These are phyloP conservation scores for Antechinus stuartii DNA, from an alignment of 2,113 vertebrate species.

Conservation along the genomic window DNA sequence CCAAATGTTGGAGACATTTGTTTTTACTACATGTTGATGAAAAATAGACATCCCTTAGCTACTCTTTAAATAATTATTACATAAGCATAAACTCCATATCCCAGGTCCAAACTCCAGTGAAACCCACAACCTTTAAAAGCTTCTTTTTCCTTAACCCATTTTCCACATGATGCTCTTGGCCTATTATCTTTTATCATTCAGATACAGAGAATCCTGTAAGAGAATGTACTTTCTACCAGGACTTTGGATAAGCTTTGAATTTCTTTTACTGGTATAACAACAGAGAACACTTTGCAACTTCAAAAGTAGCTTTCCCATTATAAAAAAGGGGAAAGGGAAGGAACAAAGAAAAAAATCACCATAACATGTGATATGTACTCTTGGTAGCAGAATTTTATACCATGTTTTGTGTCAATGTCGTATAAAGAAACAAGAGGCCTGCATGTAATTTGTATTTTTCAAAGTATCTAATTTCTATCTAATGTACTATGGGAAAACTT, in stretches of 20 bases:
- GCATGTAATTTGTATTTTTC: conserved; percentile 97
- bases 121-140: conserved; percentile 36
- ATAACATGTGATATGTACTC: conserved; percentile 63
- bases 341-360: neutral
- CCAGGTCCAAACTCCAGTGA: neutral
- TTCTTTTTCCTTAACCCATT: conserved; percentile 37
- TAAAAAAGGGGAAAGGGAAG: conserved; percentile 16
- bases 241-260: neutral
- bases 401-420: conserved; percentile 89
- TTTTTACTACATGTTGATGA: neutral
- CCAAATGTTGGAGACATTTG: neutral
- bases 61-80: conserved; percentile 19
- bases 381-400: conserved; percentile 85
- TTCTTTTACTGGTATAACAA: conserved; percentile 32
- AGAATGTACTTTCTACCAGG: conserved; percentile 14
- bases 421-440: conserved; percentile 94
- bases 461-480: conserved; percentile 91
- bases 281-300: conserved; percentile 64
- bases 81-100: neutral
- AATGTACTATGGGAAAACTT: conserved; percentile 90
- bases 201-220: conserved; percentile 26
- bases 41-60: neutral
- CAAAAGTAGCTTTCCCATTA: conserved; percentile 44
- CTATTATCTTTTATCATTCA: conserved; percentile 51
- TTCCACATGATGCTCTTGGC: neutral